Conservation (phyloP, 2,113 vertebrate species). For the Crotalus viridis region DNA sequence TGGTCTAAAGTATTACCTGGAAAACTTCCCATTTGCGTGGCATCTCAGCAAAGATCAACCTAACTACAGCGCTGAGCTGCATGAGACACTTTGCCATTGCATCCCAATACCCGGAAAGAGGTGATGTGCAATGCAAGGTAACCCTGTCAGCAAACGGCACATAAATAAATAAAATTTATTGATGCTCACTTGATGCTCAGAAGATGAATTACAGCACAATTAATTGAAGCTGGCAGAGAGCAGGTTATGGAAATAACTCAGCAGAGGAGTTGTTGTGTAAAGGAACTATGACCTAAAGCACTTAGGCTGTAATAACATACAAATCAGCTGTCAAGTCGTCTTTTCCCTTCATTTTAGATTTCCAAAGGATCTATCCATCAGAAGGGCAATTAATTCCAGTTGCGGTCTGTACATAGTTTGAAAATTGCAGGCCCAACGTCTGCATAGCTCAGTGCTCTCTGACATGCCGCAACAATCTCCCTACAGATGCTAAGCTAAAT, state of each 20-base stretch:
- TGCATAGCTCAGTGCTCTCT: not conserved
- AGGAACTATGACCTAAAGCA: constrained; percentile 40
- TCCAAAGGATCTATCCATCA: constrained; percentile 9
- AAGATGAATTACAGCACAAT: constrained; percentile 46
- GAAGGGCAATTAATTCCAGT: not conserved
- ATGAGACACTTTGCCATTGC: not conserved
- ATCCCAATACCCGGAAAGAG: not conserved
- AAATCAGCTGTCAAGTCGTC: constrained; percentile 38
- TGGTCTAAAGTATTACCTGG: not conserved
- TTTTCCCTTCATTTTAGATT: not conserved
- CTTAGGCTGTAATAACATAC: constrained; percentile 43
- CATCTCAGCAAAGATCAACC: not conserved
- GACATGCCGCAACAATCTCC: not conserved
- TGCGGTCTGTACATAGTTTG: not conserved
- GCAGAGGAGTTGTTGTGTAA: constrained; percentile 13
- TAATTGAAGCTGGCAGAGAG: constrained; percentile 48
- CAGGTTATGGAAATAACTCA: constrained; percentile 37
- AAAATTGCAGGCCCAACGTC: not conserved
- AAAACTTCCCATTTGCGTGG: not conserved
- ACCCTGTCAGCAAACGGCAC: not conserved
- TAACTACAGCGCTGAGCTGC: not conserved
- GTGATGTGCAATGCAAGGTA: constrained; percentile 20
- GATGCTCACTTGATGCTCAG: constrained; percentile 35
- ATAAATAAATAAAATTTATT: constrained; percentile 23
- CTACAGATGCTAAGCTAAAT: not conserved